Percentiles rank a stretch among this genome's conserved stretches.
Evolutionary conservation across 2,113 vertebrate genomes (phyloP).

Genomic region (Grammomys dolichurus): DNA sequence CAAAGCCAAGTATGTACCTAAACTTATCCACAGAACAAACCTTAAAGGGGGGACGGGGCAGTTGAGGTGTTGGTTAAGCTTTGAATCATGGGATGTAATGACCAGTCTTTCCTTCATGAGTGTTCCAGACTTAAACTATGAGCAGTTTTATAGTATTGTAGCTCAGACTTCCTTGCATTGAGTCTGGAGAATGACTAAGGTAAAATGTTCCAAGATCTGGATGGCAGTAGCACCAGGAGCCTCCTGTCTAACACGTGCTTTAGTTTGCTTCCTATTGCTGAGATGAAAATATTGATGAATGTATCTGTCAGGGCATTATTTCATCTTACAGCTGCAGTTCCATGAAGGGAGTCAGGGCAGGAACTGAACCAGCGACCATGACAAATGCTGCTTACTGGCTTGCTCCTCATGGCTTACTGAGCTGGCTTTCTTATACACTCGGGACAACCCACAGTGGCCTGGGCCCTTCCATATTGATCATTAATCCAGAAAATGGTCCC

Average conservation of each 20-base stretch:
- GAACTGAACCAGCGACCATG: background rate
- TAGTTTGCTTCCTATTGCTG: background rate
- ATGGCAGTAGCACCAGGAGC: background rate
- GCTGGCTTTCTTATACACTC: background rate
- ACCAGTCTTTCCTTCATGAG: background rate
- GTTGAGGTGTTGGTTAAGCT: background rate
- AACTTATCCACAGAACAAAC: background rate
- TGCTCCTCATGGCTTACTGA: background rate
- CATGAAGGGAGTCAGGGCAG: background rate
- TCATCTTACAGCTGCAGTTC: background rate
- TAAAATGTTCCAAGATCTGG: background rate
- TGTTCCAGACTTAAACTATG: background rate
- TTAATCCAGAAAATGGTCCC: background rate
- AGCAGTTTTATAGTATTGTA: background rate
- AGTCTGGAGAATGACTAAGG: background rate
- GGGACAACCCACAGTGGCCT: background rate
- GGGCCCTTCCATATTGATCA: background rate
- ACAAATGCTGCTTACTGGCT: background rate
- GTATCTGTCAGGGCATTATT: background rate
- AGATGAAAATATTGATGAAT: background rate
- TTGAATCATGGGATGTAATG: background rate
- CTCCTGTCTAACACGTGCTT: background rate
- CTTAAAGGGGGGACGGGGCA: background rate
- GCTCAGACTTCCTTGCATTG: background rate
- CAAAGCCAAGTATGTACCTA: background rate